Percentiles rank a stretch among this genome's conserved stretches.
Conservation (phyloP, 2,797 vertebrate species). For the Hippopotamyrus pictus region DNA sequence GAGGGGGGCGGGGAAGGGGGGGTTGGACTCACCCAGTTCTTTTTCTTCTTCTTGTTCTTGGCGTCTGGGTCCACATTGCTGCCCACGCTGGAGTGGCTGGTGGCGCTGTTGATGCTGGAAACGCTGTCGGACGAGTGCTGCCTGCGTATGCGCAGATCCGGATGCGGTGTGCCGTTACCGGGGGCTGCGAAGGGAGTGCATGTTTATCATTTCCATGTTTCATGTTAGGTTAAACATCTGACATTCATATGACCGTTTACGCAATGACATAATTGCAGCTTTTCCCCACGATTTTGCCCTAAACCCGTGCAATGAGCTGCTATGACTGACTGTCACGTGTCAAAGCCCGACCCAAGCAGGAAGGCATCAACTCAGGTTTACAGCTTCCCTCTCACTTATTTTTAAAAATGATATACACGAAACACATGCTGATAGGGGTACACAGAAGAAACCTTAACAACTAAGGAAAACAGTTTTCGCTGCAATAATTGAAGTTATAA, state of each 20-base stretch:
- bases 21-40: slow-evolving; percentile 83
- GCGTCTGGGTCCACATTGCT: slow-evolving; percentile 87
- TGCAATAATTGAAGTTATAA: not conserved
- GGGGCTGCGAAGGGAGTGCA: slow-evolving; percentile 35
- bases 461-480: not conserved
- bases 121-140: slow-evolving; percentile 96
- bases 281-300: not conserved
- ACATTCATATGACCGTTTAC: not conserved
- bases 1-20: not conserved
- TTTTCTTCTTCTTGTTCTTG: slow-evolving; percentile 92
- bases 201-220: not conserved
- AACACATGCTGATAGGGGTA: not conserved
- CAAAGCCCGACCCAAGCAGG: not conserved
- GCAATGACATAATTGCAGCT: not conserved
- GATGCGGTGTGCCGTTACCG: slow-evolving; percentile 49
- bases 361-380: not conserved
- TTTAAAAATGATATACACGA: not conserved
- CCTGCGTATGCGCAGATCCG: slow-evolving; percentile 85
- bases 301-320: not conserved
- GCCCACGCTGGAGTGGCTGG: slow-evolving; percentile 94
- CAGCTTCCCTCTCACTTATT: not conserved
- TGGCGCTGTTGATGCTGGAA: slow-evolving; percentile 91
- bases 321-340: not conserved
- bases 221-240: not conserved
- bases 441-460: not conserved